Base-by-base conservation (phyloP, 1,140 invertebrate species). In the Eufriesea mexicana region DNA sequence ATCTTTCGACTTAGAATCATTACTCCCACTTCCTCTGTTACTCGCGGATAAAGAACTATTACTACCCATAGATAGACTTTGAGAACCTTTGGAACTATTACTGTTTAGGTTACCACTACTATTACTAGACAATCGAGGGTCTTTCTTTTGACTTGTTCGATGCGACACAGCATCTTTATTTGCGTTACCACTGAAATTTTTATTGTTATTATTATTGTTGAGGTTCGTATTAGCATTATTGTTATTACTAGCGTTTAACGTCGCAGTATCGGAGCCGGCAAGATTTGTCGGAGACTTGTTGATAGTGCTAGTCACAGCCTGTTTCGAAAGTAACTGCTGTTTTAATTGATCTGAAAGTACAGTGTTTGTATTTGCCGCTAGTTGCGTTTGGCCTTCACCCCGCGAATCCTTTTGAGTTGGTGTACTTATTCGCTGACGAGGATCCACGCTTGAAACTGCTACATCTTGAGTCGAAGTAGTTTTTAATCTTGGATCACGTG, bases 401-500 rank as follows among this genome's bases (percentile, higher is more conserved):
- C 85, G 81, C 62, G 79, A 47, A 80, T 90, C 90, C 82, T 87
- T 89, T 45, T 89, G 86, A 51, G 78, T 81, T 42, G 74, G 70
- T 47, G 82, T 88, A 82, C 80, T 68, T 77, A 79, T 79, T 73
- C 84, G 87, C 64, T 89, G 86, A 61, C 89, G 90, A 55, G 83
- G 79, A 80, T 88, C 79, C 67, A 61, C 55, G 0, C 85, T 68
- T 75, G 85, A 23, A 66, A 67, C 75, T 72, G 76, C 28, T 67
- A 88, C 71, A 62, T 89, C 87, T 83, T 89, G 87, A 82, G 76
- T 28, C 68, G 86, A 67, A 61, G 73, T 85, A 47, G 94, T 79
- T 78, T 96, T 92, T 57, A 96, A 88, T 49, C 96, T 95, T 18
- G 96, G 96, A 94, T 96, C 96, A 18, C 96, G 93, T 6, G 94